Conservation (phyloP, 2,113 vertebrate species). For the Strix aluco region DNA sequence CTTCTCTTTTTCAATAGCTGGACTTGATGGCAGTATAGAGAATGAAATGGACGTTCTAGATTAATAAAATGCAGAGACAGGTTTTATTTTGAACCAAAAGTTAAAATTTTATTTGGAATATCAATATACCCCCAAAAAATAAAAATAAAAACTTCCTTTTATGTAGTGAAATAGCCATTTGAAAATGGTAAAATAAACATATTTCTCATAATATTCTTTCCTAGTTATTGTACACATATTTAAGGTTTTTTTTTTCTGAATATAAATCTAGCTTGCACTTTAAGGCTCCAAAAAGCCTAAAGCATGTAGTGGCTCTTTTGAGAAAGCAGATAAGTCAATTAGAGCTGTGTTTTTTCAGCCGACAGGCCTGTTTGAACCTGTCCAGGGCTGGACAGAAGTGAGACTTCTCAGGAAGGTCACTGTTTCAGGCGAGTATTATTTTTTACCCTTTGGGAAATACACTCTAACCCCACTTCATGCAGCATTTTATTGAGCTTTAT, state of each 20-base stretch:
- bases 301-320: conserved; percentile 36
- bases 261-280: conserved; percentile 57
- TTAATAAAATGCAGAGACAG: conserved; percentile 21
- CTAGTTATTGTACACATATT: conserved; percentile 53
- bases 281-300: conserved; percentile 47
- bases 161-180: conserved; percentile 79
- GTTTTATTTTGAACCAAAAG: conserved; percentile 76
- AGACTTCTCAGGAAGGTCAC: conserved; percentile 42
- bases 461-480: conserved; percentile 2
- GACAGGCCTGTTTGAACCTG: not conserved
- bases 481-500: conserved; percentile 18
- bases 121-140: conserved; percentile 76
- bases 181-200: conserved; percentile 77
- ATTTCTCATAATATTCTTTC: conserved; percentile 69
- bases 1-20: not conserved
- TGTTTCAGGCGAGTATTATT: not conserved
- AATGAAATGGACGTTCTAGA: not conserved
- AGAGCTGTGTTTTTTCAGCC: conserved; percentile 10
- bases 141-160: conserved; percentile 78
- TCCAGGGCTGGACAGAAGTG: not conserved
- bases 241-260: conserved; percentile 49
- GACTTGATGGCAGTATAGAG: not conserved
- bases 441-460: conserved; percentile 8
- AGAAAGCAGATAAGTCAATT: conserved; percentile 52
- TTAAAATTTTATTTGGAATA: conserved; percentile 82